Base-by-base conservation (phyloP, 2,888 invertebrate species). In the Lysandra coridon region DNA sequence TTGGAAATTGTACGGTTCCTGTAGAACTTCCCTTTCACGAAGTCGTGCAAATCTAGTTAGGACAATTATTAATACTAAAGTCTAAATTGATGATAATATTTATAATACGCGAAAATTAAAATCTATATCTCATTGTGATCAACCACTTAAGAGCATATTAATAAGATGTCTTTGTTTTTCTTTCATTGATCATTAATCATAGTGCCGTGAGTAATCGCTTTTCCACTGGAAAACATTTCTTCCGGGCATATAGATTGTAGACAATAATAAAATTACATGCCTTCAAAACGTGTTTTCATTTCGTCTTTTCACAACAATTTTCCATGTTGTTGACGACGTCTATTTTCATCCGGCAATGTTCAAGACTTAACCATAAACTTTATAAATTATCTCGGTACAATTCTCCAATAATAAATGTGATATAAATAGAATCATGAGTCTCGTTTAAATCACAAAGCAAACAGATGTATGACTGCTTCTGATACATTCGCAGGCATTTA, bases 361-460 rank as follows among this genome's bases (percentile, higher is more conserved):
- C 49, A 44, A 44, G 44, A 44, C 44, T 44, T 44, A 23, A 23
- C 69, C 69, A 69, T 69, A 53, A 76, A 76, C 53, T 76, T 30
- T 33, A 30, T 76, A 53, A 76, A 53, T 75, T 49, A 75, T 76
- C 30, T 76, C 33, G 30, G 14, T 53, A 76, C 57, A 53, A 33
- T 57, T 14, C 30, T 30, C 33, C 53, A 57, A 76, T 76, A 76
- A 76, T 76, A 76, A 76, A 76, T 76, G 76, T 37, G 76, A 57
- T 76, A 37, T 30, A 76, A 76, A 76, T 57, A 57, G 76, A 76
- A 57, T 57, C 53, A 75, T 53, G 53, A 53, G 76, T 33, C 76
- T 76, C 57, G 53, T 57, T 76, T 76, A 57, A 76, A 76, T 76
- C 76, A 76, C 76, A 76, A 53, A 53, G 57, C 33, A 33, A 76